Conservation (phyloP, 2,888 invertebrate species). For the Cetonia aurata region DNA sequence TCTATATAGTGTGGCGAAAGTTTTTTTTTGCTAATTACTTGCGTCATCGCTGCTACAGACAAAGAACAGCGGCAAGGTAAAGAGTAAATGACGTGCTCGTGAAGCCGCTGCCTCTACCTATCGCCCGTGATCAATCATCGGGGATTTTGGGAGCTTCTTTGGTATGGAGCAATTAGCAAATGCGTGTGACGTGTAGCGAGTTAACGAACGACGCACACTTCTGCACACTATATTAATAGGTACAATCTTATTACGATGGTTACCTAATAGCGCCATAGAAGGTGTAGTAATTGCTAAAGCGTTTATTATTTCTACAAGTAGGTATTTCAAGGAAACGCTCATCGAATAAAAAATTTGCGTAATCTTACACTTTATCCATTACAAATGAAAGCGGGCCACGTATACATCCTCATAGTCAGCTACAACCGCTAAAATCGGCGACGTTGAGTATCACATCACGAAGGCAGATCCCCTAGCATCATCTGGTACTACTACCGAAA, state of each 20-base stretch:
- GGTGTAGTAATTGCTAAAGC: too few relatives aligned
- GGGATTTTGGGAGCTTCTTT: slow-evolving; percentile 52
- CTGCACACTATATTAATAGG: too few relatives aligned
- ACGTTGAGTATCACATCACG: slow-evolving; percentile 49
- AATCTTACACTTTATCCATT: background rate
- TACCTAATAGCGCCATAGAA: too few relatives aligned
- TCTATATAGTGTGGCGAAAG: slow-evolving; percentile 1
- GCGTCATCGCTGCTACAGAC: slow-evolving; percentile 27
- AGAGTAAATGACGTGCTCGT: slow-evolving; percentile 53
- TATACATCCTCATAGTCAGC: background rate
- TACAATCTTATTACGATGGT: too few relatives aligned
- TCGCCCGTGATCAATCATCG: slow-evolving; percentile 58
- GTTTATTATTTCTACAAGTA: too few relatives aligned
- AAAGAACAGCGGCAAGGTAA: slow-evolving; percentile 49
- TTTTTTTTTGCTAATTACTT: slow-evolving; percentile 35
- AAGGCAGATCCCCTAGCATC: slow-evolving; percentile 36
- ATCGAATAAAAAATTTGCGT: too few relatives aligned
- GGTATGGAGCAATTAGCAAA: slow-evolving; percentile 52
- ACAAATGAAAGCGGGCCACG: background rate
- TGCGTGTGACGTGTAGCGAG: slow-evolving; percentile 48
- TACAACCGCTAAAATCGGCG: background rate
- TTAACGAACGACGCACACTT: slow-evolving; percentile 22
- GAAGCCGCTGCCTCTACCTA: slow-evolving; percentile 48
- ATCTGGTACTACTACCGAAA: slow-evolving; percentile 51
- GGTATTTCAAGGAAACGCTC: too few relatives aligned